Evolutionary conservation across 2,888 invertebrate species (phyloP).

Genomic region (Spatulosminthurus flaviceps): DNA sequence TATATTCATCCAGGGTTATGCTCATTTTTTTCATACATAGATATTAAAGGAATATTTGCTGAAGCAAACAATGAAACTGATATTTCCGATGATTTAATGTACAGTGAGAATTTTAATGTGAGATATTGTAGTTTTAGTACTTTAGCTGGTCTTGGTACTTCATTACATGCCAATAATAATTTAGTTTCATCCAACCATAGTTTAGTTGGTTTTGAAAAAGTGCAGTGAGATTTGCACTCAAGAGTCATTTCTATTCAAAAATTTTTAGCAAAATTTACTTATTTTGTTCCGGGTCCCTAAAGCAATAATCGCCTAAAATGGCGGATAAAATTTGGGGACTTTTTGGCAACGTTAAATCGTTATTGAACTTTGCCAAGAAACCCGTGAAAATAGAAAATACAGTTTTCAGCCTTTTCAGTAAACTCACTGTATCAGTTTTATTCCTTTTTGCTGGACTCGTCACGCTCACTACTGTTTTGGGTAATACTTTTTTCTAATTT

Average conservation of each 20-base stretch:
- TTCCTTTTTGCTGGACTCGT: slow-evolving; percentile 64
- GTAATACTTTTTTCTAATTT: slow-evolving; percentile 55
- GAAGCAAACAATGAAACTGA: slow-evolving; percentile 8
- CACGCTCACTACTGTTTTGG: slow-evolving; percentile 64
- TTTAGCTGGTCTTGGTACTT: not conserved
- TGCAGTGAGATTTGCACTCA: too few relatives aligned
- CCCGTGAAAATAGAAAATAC: slow-evolving; percentile 64
- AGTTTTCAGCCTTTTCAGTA: slow-evolving; percentile 65
- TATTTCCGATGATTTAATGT: not conserved
- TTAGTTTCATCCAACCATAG: not conserved
- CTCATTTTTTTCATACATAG: not conserved
- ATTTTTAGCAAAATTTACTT: too few relatives aligned
- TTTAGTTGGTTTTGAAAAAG: too few relatives aligned
- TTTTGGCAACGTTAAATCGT: slow-evolving; percentile 47
- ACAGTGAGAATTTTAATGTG: not conserved
- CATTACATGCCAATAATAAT: not conserved
- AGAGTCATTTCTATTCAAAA: too few relatives aligned
- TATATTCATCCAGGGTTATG: slow-evolving; percentile 5
- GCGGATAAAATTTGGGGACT: slow-evolving; percentile 25
- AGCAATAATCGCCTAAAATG: too few relatives aligned
- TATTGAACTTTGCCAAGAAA: slow-evolving; percentile 55
- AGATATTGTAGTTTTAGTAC: not conserved
- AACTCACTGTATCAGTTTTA: slow-evolving; percentile 63
- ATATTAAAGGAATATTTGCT: not conserved
- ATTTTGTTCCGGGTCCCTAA: too few relatives aligned